Conservation (phyloP, 2,113 vertebrate genomes). For the Pygoscelis antarcticus region DNA sequence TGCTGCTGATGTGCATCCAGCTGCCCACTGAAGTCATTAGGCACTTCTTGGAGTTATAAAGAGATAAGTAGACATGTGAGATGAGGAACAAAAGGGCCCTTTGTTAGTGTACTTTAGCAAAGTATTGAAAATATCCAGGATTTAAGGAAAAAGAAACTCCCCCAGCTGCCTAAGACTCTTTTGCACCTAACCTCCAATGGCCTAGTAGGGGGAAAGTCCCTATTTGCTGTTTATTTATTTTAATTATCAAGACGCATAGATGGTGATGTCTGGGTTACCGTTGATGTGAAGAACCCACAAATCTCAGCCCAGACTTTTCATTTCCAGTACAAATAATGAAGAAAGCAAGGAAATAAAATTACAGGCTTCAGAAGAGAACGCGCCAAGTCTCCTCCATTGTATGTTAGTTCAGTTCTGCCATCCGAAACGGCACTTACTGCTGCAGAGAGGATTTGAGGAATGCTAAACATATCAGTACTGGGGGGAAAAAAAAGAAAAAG, state of each 20-base stretch:
- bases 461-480: not conserved
- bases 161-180: not conserved
- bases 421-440: fast-evolving
- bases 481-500: not conserved
- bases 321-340: not conserved
- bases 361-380: not conserved
- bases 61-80: not conserved
- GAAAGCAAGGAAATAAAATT: not conserved
- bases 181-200: not conserved
- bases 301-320: not conserved
- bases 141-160: not conserved
- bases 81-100: not conserved
- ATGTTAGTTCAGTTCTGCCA: not conserved
- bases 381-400: fast-evolving
- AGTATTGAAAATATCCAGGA: not conserved
- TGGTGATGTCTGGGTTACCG: not conserved
- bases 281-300: not conserved
- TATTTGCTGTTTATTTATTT: not conserved
- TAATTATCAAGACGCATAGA: fast-evolving
- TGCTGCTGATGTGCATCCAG: not conserved
- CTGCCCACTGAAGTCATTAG: fast-evolving
- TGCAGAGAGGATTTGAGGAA: not conserved
- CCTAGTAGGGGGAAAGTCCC: not conserved
- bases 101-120: not conserved
- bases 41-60: not conserved